These are phyloP conservation scores for Poeciliopsis paucimaculata DNA, from an alignment of 2,797 vertebrate species.

Conservation along the genomic window DNA sequence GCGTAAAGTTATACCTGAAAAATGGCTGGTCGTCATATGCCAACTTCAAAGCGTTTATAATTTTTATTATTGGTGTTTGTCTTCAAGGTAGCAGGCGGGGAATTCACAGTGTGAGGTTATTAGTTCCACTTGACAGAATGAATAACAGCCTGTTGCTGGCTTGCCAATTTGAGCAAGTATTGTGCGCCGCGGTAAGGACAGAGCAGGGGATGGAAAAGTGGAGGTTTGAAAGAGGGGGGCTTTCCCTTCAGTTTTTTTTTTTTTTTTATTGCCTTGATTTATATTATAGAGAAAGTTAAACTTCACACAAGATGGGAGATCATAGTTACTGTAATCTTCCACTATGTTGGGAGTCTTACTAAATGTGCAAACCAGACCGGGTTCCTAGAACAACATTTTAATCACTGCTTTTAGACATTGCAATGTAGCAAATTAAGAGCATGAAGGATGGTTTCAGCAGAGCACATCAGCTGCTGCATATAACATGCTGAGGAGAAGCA, in stretches of 20 bases:
- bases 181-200: constrained; percentile 45
- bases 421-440: constrained; percentile 46
- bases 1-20: constrained; percentile 54
- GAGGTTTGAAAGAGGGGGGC: neutral
- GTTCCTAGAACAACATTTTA: neutral
- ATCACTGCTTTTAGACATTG: constrained; percentile 14
- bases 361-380: neutral
- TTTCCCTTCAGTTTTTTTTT: constrained; percentile 29
- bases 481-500: constrained; percentile 41
- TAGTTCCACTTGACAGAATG: constrained; percentile 63
- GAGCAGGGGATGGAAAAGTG: constrained; percentile 8
- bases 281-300: constrained; percentile 25
- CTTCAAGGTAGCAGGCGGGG: constrained; percentile 62
- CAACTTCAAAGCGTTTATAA: constrained; percentile 60
- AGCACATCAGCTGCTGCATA: constrained; percentile 28
- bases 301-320: constrained; percentile 15
- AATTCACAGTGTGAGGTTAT: constrained; percentile 66
- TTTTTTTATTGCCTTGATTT: constrained; percentile 27
- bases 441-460: constrained; percentile 14
- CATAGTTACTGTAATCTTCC: neutral
- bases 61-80: constrained; percentile 64
- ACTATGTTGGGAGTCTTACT: neutral
- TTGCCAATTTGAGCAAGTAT: constrained; percentile 53
- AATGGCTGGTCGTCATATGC: constrained; percentile 52
- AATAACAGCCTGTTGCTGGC: constrained; percentile 31